Conservation (phyloP, 2,797 vertebrate species). For the Enteromius fasciolatus region DNA sequence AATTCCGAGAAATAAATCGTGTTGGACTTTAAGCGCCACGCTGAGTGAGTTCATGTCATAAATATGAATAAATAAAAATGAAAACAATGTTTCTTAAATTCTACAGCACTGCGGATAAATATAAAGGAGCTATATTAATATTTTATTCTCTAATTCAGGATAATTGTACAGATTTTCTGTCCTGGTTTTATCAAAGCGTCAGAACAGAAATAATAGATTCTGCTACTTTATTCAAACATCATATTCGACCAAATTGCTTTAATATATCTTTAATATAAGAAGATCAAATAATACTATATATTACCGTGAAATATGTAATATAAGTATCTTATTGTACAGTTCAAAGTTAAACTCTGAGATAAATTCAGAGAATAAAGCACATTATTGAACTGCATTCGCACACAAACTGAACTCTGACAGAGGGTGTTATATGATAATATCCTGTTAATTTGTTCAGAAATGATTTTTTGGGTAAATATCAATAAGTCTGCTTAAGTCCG, state of each 20-base stretch:
- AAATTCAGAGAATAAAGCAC: neutral
- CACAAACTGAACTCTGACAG: neutral
- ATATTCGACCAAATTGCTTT: neutral
- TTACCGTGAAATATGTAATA: too few species aligned
- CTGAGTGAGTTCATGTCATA: neutral
- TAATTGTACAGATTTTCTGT: neutral
- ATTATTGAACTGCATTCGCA: neutral
- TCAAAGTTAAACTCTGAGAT: too few species aligned
- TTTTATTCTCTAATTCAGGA: neutral
- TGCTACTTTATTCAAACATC: neutral
- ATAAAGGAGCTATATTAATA: neutral
- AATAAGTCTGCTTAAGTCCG: neutral
- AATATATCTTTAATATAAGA: neutral
- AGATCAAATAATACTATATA: neutral
- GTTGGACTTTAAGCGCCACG: too few species aligned
- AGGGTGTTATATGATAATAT: too few species aligned
- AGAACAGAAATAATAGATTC: neutral
- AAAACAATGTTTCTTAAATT: neutral
- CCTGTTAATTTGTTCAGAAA: neutral
- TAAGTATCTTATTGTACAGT: too few species aligned
- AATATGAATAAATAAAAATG: neutral
- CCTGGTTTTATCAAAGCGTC: neutral
- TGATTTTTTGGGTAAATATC: neutral
- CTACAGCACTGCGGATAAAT: neutral
- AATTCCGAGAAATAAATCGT: neutral